phyloP scores from a whole-genome alignment of 2,888 invertebrate genomes.

The Eulithis prunata region DNA sequence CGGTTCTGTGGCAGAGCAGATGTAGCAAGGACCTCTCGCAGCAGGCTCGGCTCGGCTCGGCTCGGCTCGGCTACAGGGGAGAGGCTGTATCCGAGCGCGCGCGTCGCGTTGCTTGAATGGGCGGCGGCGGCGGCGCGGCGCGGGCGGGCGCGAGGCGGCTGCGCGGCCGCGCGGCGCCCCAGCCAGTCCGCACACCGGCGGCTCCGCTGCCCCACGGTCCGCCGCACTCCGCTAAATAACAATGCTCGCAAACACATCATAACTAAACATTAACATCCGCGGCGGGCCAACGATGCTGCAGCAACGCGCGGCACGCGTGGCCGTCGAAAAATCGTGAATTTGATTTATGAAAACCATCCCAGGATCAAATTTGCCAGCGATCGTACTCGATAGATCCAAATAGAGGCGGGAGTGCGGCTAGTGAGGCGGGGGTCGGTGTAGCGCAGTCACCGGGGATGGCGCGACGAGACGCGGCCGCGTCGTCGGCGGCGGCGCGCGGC shows the following conservation, averaged over 20 bases:
- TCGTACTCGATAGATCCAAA: conserved; percentile 73
- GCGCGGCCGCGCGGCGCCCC: conserved; percentile 67
- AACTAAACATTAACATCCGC: conserved; percentile 70
- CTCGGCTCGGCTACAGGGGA: conserved; percentile 45
- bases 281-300: conserved; percentile 75
- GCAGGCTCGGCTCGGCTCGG: conserved; percentile 4
- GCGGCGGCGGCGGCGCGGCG: conserved; percentile 51
- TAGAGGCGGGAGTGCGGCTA: conserved; percentile 72
- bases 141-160: conserved; percentile 62
- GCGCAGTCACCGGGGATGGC: conserved; percentile 67
- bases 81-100: conserved; percentile 48
- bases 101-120: conserved; percentile 55
- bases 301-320: conserved; percentile 74
- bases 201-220: conserved; percentile 84
- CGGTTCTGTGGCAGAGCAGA: conserved; percentile 12
- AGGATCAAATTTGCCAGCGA: conserved; percentile 70
- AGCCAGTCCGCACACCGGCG: conserved; percentile 84
- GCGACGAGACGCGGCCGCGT: conserved; percentile 72
- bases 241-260: conserved; percentile 81
- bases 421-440: conserved; percentile 62
- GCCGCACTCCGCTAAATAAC: conserved; percentile 83
- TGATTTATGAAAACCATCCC: conserved; percentile 77
- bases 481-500: conserved; percentile 70
- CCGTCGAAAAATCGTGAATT: conserved; percentile 78
- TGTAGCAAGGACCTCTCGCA: conserved; percentile 50